Evolutionary conservation across 2,888 invertebrate genomes (phyloP).

Genomic region (Netelia fuscicornis): DNA sequence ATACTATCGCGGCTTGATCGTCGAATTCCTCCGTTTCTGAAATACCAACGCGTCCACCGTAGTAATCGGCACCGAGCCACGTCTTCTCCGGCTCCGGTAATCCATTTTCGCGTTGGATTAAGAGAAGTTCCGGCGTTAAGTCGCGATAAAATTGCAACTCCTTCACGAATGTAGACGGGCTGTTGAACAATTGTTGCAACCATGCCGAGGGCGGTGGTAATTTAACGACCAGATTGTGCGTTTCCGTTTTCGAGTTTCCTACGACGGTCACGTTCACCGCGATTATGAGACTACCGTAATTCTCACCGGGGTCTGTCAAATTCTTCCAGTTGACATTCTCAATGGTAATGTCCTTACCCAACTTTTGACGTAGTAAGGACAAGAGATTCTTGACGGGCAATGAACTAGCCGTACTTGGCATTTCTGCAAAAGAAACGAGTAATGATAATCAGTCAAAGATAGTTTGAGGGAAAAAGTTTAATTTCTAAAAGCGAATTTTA

Average conservation of each 20-base stretch:
- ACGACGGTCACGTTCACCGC: slow-evolving; percentile 75
- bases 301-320: slow-evolving; percentile 83
- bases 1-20: slow-evolving; percentile 78
- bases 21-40: slow-evolving; percentile 76
- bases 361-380: slow-evolving; percentile 72
- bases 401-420: slow-evolving; percentile 70
- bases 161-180: slow-evolving; percentile 80
- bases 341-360: slow-evolving; percentile 74
- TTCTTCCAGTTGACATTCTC: slow-evolving; percentile 79
- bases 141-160: slow-evolving; percentile 81
- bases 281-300: slow-evolving; percentile 82
- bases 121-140: slow-evolving; percentile 77
- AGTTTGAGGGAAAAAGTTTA: background rate
- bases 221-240: slow-evolving; percentile 80
- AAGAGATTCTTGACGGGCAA: slow-evolving; percentile 78
- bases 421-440: slow-evolving; percentile 60
- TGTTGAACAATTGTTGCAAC: slow-evolving; percentile 80
- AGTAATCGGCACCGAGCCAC: slow-evolving; percentile 77
- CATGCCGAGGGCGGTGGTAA: slow-evolving; percentile 81
- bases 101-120: slow-evolving; percentile 75
- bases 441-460: background rate
- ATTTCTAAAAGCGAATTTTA: background rate
- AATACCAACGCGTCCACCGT: slow-evolving; percentile 80
- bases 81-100: slow-evolving; percentile 73
- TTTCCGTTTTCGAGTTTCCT: slow-evolving; percentile 70